Evolutionary conservation across 2,797 vertebrate genomes (phyloP).

Genomic region (Labeo calbasu): DNA sequence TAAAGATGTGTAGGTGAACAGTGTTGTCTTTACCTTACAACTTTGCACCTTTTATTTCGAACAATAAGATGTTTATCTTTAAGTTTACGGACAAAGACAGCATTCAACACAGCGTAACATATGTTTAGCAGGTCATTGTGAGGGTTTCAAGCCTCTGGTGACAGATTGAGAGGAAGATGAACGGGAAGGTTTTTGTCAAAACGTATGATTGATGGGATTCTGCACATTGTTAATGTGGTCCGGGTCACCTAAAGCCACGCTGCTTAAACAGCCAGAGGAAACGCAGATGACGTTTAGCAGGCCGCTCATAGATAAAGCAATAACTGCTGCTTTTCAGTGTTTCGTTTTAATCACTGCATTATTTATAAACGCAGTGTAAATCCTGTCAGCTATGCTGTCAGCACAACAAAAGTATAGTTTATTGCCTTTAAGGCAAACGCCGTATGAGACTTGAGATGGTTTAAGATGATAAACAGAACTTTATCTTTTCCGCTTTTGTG

Average conservation of each 20-base stretch:
- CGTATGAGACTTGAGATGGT: background rate
- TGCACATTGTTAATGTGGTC: constrained; percentile 39
- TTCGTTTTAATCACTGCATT: constrained; percentile 35
- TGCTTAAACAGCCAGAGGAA: constrained; percentile 27
- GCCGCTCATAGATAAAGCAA: constrained; percentile 42
- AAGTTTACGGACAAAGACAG: background rate
- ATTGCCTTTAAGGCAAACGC: background rate
- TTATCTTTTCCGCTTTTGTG: background rate
- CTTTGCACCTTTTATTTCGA: constrained; percentile 1
- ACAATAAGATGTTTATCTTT: constrained; percentile 4
- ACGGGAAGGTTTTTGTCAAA: constrained; percentile 28
- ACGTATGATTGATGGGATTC: constrained; percentile 43
- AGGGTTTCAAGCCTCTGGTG: constrained; percentile 29
- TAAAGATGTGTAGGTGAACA: background rate
- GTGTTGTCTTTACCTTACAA: background rate
- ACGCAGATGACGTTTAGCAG: constrained; percentile 37
- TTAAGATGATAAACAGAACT: background rate
- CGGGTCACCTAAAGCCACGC: background rate
- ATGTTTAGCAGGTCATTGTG: constrained; percentile 30
- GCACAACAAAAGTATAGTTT: background rate
- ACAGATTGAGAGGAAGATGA: constrained; percentile 24
- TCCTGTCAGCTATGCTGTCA: constrained; percentile 3
- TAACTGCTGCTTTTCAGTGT: constrained; percentile 37
- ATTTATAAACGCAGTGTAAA: background rate
- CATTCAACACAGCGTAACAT: background rate